Evolutionary conservation across 2,113 vertebrate species (phyloP).

Genomic region (Oreotrochilus melanogaster): DNA sequence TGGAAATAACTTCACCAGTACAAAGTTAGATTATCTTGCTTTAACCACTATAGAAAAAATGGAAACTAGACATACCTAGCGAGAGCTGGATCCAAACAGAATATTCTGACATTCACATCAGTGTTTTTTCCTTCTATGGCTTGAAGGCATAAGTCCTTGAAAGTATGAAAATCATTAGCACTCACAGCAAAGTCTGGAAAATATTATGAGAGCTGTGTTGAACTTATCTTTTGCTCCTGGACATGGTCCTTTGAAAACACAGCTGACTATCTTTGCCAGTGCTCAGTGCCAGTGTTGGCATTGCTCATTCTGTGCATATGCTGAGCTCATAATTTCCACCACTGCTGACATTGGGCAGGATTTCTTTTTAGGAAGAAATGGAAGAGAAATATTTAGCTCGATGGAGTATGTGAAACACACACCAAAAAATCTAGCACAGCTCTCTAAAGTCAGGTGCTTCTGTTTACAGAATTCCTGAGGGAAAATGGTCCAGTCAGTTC

Average conservation of each 20-base stretch:
- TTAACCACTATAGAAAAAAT: neutral
- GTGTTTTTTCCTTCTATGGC: neutral
- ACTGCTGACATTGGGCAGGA: neutral
- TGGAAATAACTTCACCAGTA: neutral
- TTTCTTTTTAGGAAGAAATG: neutral
- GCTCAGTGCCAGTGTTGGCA: neutral
- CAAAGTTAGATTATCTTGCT: neutral
- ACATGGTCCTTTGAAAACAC: constrained; percentile 43
- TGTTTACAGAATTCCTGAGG: neutral
- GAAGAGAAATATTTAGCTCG: neutral
- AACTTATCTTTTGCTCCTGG: constrained; percentile 20
- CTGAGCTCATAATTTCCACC: constrained; percentile 19
- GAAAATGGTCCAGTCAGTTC: neutral
- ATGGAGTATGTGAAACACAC: neutral
- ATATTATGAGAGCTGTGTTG: neutral
- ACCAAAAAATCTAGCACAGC: no score
- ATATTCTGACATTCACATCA: neutral
- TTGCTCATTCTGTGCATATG: neutral
- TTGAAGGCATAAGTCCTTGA: neutral
- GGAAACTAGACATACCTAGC: neutral
- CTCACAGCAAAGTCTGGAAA: constrained; percentile 29
- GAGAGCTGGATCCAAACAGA: neutral
- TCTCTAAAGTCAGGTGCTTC: neutral
- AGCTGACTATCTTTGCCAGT: neutral
- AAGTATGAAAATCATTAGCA: neutral